A percentile compares a stretch with the other conserved stretches of the same genome.
Evolutionary conservation across 1,140 invertebrate genomes (phyloP).

Genomic region (Harpegnathos saltator): DNA sequence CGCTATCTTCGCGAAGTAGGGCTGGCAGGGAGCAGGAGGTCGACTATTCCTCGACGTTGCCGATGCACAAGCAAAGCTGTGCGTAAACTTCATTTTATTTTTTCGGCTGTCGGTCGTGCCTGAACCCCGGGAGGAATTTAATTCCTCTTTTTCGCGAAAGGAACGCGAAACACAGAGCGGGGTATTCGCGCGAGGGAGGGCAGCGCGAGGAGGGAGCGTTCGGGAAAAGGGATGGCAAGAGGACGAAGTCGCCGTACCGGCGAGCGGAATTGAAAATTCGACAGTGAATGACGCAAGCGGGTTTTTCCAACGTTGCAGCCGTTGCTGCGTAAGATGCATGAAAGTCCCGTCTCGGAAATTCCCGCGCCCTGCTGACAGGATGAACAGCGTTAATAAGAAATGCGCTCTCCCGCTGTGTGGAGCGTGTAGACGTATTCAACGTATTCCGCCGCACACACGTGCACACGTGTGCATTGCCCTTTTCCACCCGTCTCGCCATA

Average conservation of each 20-base stretch:
- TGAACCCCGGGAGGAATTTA: not conserved
- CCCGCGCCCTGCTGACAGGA: slow-evolving; percentile 42
- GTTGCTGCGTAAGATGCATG: slow-evolving; percentile 21
- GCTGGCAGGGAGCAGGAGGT: no score
- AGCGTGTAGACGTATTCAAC: not conserved
- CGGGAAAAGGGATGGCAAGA: not conserved
- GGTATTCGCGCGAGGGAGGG: not conserved
- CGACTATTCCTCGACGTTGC: no score
- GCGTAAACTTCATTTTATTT: not conserved
- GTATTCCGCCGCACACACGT: not conserved
- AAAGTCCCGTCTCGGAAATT: slow-evolving; percentile 44
- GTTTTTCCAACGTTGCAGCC: slow-evolving; percentile 22
- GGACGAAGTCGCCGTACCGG: not conserved
- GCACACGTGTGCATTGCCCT: not conserved
- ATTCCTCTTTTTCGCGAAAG: slow-evolving; percentile 5
- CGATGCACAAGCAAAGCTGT: not conserved
- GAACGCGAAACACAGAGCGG: not conserved
- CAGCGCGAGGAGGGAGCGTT: not conserved
- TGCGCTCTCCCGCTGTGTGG: slow-evolving; percentile 10
- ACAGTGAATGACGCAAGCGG: slow-evolving; percentile 38
- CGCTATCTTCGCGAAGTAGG: no score
- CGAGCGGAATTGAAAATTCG: slow-evolving; percentile 40
- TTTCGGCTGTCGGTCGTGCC: not conserved
- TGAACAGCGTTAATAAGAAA: slow-evolving; percentile 60
- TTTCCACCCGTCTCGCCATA: slow-evolving; percentile 9